phyloP scores from a whole-genome alignment of 2,888 invertebrate species.

The Bellardia pandia region DNA sequence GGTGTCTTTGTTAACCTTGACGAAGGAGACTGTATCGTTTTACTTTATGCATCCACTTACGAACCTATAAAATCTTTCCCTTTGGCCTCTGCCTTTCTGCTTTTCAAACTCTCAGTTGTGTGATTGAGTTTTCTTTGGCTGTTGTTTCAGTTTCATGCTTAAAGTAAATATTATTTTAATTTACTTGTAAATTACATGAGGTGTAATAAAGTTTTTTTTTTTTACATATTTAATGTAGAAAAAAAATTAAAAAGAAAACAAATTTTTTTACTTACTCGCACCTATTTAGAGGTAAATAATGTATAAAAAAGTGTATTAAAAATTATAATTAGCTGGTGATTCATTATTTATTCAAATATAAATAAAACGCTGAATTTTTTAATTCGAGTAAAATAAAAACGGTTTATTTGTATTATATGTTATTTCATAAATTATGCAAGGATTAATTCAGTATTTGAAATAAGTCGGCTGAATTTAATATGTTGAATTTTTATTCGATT shows the following conservation, averaged over 20 bases:
- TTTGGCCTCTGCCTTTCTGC: constrained; percentile 6
- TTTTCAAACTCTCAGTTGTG: neutral
- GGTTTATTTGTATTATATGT: too few relatives aligned
- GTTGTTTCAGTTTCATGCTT: neutral
- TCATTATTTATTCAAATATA: neutral
- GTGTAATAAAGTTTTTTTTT: constrained; percentile 55
- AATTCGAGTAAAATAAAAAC: too few relatives aligned
- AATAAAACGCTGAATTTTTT: neutral
- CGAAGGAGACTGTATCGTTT: constrained; percentile 66
- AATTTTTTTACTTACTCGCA: neutral
- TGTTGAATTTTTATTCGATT: neutral
- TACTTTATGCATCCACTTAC: neutral
- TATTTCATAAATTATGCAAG: too few relatives aligned
- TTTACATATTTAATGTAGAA: constrained; percentile 46
- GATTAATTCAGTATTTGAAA: too few relatives aligned
- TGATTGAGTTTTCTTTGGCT: constrained; percentile 4
- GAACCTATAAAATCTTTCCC: neutral
- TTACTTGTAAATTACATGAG: constrained; percentile 64
- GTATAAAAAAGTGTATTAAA: neutral
- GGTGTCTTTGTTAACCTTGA: constrained; percentile 64
- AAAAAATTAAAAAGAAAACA: neutral
- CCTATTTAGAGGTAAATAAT: constrained; percentile 1
- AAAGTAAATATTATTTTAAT: constrained; percentile 50
- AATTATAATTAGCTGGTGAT: neutral
- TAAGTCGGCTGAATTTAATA: neutral